Percentiles rank a stretch among this genome's conserved stretches.
These are phyloP conservation scores for Zygothrica quintamaculata DNA, from an alignment of 2,888 invertebrate species.

Conservation along the genomic window DNA sequence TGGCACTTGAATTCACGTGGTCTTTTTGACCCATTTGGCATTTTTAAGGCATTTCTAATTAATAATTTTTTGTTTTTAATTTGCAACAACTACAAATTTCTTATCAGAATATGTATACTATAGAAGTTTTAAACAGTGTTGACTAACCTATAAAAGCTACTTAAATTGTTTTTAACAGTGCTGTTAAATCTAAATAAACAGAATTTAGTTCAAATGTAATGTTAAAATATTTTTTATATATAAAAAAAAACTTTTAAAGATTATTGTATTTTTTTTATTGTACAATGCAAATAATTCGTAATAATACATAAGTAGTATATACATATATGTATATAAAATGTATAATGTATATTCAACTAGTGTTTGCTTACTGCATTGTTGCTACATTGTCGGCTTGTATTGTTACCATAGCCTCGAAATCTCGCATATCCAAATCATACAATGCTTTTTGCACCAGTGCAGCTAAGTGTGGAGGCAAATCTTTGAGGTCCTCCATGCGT, in stretches of 20 bases:
- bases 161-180: constrained; percentile 1
- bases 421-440: constrained; percentile 84
- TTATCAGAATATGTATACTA: constrained; percentile 75
- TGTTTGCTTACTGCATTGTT: constrained; percentile 27
- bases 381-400: constrained; percentile 58
- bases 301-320: too few relatives aligned
- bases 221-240: too few relatives aligned
- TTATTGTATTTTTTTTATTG: too few relatives aligned
- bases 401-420: constrained; percentile 81
- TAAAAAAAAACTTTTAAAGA: too few relatives aligned
- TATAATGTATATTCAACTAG: constrained; percentile 47
- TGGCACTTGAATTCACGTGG: constrained; percentile 47
- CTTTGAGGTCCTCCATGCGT: constrained; percentile 84
- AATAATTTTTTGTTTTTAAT: constrained; percentile 43
- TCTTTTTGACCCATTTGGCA: constrained; percentile 30
- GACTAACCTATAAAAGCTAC: background rate
- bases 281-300: too few relatives aligned
- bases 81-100: constrained; percentile 49
- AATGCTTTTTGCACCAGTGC: constrained; percentile 87
- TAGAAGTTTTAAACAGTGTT: constrained; percentile 24
- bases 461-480: constrained; percentile 87
- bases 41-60: constrained; percentile 69
- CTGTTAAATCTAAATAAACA: too few relatives aligned
- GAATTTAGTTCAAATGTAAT: too few relatives aligned
- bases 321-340: too few relatives aligned